A percentile compares a stretch with the other conserved stretches of the same genome.
These are phyloP conservation scores for Grammomys dolichurus DNA, from an alignment of 2,113 vertebrate genomes.

Conservation along the genomic window DNA sequence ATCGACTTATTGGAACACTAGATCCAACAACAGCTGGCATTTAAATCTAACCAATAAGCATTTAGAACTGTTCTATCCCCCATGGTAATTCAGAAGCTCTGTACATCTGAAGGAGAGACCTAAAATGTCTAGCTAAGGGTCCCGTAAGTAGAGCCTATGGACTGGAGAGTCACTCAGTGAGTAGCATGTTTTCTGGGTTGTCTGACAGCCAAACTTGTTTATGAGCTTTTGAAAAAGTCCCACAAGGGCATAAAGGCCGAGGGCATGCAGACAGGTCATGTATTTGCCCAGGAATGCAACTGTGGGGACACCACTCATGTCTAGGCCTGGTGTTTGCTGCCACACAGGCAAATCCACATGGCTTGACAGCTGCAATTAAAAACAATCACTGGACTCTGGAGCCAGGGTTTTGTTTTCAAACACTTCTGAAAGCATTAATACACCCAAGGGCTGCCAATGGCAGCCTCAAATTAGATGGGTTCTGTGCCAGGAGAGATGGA, in stretches of 20 bases:
- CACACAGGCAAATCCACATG: neutral
- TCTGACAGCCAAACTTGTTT: slow-evolving; percentile 61
- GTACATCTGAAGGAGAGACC: neutral
- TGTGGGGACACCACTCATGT: neutral
- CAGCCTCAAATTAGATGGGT: neutral
- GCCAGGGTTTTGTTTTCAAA: slow-evolving; percentile 52
- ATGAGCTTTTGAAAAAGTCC: slow-evolving; percentile 40
- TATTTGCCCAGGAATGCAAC: neutral
- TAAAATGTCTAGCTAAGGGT: neutral
- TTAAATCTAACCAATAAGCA: slow-evolving; percentile 5
- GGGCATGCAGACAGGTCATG: neutral
- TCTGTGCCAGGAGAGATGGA: slow-evolving; percentile 5
- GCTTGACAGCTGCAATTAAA: neutral
- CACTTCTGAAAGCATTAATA: slow-evolving; percentile 6
- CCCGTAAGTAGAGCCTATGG: neutral
- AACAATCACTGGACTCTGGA: slow-evolving; percentile 38
- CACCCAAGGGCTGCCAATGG: neutral
- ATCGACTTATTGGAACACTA: too few species aligned
- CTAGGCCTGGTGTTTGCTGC: neutral
- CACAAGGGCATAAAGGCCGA: neutral
- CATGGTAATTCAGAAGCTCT: neutral
- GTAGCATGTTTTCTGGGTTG: slow-evolving; percentile 24
- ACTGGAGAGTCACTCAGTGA: neutral
- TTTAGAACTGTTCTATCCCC: neutral
- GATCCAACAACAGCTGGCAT: neutral